Base-by-base conservation (phyloP, 2,113 vertebrate species). In the Hippopotamus amphibius region DNA sequence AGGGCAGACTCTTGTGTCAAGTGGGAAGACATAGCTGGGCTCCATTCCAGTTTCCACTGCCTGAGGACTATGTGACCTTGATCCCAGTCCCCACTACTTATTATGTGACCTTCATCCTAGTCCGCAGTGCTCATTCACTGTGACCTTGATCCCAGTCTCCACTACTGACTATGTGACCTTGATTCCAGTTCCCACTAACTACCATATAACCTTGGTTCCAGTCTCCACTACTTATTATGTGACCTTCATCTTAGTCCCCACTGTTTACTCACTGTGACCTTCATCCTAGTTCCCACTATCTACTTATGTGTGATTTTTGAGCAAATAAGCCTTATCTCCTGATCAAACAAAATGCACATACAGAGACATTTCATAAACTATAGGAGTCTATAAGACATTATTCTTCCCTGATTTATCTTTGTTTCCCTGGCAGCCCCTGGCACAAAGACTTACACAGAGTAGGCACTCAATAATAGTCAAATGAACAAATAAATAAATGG, bases 391-490 rank as follows among this genome's bases (percentile, higher is more conserved):
- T 22, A 83, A 93, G 74, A 80, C 63, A 41, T 53, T 33, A 48
- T 65, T 50, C 65, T 80, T 87, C 46, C 57, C 76, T 87, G 74
- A 95, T 84, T 95, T 95, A 69, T 66, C 88, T 92, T 63, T 77
- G 86, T 61, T 79, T 85, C 79, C 55, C 88, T 55, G 88, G 88
- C 66, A 90, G 59, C 26, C 88, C 12, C 65, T 68, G 83, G 50
- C 79, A 69, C 71, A 81, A 92, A 90, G 74, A 21, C 41, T 43
- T 33, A 30, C 26, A 87, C 4, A 41, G 71, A 43, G 28, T 11
- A 66, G 30, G 37, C 59, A 33, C 46, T 93, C 41, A 55, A 1
- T n/a, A 63, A 79, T 14, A 84, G 43, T 53, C 68, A 84, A 24
- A 48, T 5, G 7, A 65, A 33, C 22, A 53, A 74, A 74, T 66